Evolutionary conservation across 2,797 vertebrate genomes (phyloP).

Genomic region (Karalla daura): DNA sequence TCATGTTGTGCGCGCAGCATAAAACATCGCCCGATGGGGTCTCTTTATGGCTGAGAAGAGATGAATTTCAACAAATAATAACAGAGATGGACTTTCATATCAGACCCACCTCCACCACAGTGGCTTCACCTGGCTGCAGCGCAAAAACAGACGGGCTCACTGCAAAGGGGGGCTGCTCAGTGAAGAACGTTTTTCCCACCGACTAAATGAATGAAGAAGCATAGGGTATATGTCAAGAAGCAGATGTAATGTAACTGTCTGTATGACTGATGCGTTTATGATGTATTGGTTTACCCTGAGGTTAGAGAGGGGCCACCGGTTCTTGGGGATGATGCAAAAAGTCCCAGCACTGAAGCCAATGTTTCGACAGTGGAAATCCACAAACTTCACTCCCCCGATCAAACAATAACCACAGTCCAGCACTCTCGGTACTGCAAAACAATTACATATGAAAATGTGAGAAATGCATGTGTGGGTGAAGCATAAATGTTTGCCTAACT

Average conservation of each 20-base stretch:
- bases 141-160: slow-evolving; percentile 87
- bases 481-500: not conserved
- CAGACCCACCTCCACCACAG: slow-evolving; percentile 86
- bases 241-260: no score
- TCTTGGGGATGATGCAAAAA: slow-evolving; percentile 90
- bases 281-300: slow-evolving; percentile 84
- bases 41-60: no score
- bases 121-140: slow-evolving; percentile 85
- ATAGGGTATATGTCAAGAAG: not conserved
- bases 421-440: slow-evolving; percentile 83
- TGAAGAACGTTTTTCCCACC: slow-evolving; percentile 76
- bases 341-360: slow-evolving; percentile 86
- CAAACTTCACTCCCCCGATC: slow-evolving; percentile 88
- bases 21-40: no score
- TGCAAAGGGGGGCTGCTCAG: slow-evolving; percentile 89
- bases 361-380: slow-evolving; percentile 86
- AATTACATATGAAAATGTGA: not conserved
- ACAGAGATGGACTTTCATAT: not conserved
- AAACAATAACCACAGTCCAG: slow-evolving; percentile 92
- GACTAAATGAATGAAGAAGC: slow-evolving; percentile 71
- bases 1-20: no score
- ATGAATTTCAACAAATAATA: not conserved
- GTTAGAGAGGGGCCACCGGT: slow-evolving; percentile 84
- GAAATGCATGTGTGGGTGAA: not conserved
- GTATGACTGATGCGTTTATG: not conserved